These are phyloP conservation scores for Junco hyemalis DNA, from an alignment of 2,113 vertebrate species.

Conservation along the genomic window DNA sequence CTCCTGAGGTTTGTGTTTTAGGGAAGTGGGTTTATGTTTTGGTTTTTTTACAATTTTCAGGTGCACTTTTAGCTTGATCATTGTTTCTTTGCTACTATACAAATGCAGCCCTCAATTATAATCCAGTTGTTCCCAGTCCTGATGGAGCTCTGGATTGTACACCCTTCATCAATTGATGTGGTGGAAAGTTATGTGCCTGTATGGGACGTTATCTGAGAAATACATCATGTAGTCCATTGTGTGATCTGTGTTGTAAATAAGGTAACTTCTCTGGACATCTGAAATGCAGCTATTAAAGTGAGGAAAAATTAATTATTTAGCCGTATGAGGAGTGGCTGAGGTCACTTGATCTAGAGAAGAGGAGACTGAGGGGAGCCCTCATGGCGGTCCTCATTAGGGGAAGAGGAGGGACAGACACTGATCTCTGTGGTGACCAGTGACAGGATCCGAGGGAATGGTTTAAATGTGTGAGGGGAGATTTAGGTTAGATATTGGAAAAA, in stretches of 20 bases:
- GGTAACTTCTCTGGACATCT: background rate
- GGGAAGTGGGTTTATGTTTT: background rate
- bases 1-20: background rate
- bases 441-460: no score
- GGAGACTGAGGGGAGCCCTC: background rate
- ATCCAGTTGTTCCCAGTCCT: rapidly evolving
- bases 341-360: background rate
- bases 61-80: background rate
- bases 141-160: background rate
- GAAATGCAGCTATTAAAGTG: background rate
- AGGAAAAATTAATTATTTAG: background rate
- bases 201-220: background rate
- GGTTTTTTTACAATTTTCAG: background rate
- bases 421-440: background rate
- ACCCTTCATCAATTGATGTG: rapidly evolving
- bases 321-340: background rate
- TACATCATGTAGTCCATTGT: rapidly evolving
- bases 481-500: background rate
- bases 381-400: background rate
- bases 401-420: background rate
- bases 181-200: background rate
- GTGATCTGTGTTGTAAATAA: background rate
- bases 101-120: background rate
- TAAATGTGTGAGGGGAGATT: background rate
- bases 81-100: background rate